These are phyloP conservation scores for Spea bombifrons DNA, from an alignment of 2,113 vertebrate genomes.

Conservation along the genomic window DNA sequence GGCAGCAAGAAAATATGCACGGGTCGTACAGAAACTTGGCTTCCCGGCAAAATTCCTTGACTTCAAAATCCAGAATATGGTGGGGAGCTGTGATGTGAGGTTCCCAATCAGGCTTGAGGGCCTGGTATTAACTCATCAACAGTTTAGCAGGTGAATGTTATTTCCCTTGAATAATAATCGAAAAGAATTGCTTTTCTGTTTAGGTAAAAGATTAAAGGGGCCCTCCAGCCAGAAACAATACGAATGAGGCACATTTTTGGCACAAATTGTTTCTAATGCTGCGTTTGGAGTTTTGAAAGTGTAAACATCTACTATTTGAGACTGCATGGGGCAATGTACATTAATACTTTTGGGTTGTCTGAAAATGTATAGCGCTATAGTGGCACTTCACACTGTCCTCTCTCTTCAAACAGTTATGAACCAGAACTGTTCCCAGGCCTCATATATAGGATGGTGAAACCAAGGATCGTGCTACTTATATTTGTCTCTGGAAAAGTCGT, in stretches of 20 bases:
- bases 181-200: neutral
- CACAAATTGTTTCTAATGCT: too few species aligned
- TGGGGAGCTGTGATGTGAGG: conserved; percentile 92
- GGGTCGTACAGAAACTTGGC: conserved; percentile 93
- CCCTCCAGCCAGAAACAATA: too few species aligned
- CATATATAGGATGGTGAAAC: conserved; percentile 97
- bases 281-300: neutral
- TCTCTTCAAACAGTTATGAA: conserved; percentile 76
- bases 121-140: conserved; percentile 86
- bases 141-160: conserved; percentile 84
- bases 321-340: too few species aligned
- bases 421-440: conserved; percentile 96
- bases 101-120: conserved; percentile 91
- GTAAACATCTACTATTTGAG: too few species aligned
- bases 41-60: conserved; percentile 93
- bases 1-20: conserved; percentile 89
- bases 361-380: too few species aligned
- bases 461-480: conserved; percentile 91
- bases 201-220: neutral
- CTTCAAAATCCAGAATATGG: conserved; percentile 98
- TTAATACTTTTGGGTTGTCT: too few species aligned
- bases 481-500: conserved; percentile 98
- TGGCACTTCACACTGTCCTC: too few species aligned
- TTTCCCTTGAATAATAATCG: neutral
- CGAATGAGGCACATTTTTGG: too few species aligned